Base-by-base conservation (phyloP, 2,797 vertebrate genomes). In the Lateolabrax maculatus region DNA sequence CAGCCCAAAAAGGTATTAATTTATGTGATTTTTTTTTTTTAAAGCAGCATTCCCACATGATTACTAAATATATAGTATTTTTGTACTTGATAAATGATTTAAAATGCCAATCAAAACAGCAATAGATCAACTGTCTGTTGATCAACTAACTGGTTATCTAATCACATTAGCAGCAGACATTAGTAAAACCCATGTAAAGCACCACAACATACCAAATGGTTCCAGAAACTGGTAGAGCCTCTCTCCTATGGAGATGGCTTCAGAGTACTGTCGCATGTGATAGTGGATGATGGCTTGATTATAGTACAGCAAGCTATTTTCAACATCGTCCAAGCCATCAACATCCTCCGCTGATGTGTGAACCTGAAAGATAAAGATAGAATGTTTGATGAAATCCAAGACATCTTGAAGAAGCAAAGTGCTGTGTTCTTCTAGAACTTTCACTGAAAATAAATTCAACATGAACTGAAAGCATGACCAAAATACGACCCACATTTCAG, bases 171-270 rank as follows among this genome's bases (percentile, higher is more conserved):
- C 19, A 71, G 41, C 18, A 43, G 8, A 37, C 11, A 15, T 18
- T 1, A 37, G 8, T 27, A 19, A 69, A 37, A 52, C 2, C 81
- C 48, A 86, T 76, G 80, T 49, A 36, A 73, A 71, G 16, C 2
- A 80, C 10, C 13, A 29, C 12, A 49, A 96, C 97, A 8, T 97
- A 99, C 98, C 98, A 69, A 99, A 99, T 46, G 98, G 98, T 89
- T 99, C 98, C 85, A 99, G 96, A 57, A 99, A 99, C 92, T 99
- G 98, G 89, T 99, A 99, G 31, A 99, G 96, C 79, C 97, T 98
- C 93, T 99, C 98, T 71, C 96, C 98, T 23, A 98, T 95, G 3
- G 95, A 89, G 84, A 99, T 98, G n/a, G 98, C 98, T 88, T 99
- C 98, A 3, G 96, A 96, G 70, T 97, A 98, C 89, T 99, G 98